These are phyloP conservation scores for Drosophila imparisetae DNA, from an alignment of 2,888 invertebrate species.

Conservation along the genomic window DNA sequence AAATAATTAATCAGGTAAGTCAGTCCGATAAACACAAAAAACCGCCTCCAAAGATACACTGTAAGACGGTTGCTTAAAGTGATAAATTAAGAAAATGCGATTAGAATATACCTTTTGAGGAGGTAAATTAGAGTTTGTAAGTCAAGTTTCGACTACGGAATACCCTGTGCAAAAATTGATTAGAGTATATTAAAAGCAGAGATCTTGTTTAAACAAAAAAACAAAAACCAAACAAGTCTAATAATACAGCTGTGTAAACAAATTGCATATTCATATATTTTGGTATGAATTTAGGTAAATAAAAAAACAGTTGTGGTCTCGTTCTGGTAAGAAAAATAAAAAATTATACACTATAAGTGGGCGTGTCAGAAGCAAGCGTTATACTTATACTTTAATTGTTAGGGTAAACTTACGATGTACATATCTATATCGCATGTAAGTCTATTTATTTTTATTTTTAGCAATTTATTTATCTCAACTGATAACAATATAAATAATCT, in stretches of 20 bases:
- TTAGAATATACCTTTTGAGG: not conserved
- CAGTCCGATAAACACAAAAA: constrained; percentile 15
- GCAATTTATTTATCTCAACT: constrained; percentile 57
- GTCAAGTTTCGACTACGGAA: not conserved
- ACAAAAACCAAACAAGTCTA: constrained; percentile 41
- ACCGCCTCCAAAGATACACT: constrained; percentile 24
- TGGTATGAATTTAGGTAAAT: constrained; percentile 44
- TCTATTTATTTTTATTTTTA: constrained; percentile 19
- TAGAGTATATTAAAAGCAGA: not conserved
- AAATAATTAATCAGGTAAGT: constrained; percentile 84
- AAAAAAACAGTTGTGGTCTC: constrained; percentile 41
- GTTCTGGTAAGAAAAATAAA: constrained; percentile 9
- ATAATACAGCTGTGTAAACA: constrained; percentile 71
- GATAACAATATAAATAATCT: constrained; percentile 51
- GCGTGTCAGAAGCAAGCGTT: not conserved
- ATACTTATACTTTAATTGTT: constrained; percentile 23
- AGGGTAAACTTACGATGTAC: constrained; percentile 20
- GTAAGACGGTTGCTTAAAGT: not conserved
- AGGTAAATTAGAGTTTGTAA: not conserved
- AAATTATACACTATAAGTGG: constrained; percentile 7
- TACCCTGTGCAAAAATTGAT: not conserved
- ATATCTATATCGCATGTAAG: constrained; percentile 7
- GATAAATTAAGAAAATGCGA: not conserved
- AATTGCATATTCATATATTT: constrained; percentile 38
- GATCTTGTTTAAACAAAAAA: not conserved